These are phyloP conservation scores for Torymus tubicola DNA, from an alignment of 2,888 invertebrate species.

Conservation along the genomic window DNA sequence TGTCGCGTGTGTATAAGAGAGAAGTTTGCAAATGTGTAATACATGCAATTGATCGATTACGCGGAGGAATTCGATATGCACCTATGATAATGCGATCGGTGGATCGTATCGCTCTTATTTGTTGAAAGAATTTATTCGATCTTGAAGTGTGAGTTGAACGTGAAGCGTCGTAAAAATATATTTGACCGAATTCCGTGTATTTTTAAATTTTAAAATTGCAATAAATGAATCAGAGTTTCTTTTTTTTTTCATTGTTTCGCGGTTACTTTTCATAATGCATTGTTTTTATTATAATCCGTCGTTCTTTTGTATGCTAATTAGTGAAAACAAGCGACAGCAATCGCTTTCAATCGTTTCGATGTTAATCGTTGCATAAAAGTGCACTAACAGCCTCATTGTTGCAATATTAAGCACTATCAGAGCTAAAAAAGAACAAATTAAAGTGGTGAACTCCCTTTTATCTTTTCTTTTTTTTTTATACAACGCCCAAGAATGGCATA, in stretches of 20 bases:
- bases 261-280: no score
- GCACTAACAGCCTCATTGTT: constrained; percentile 28
- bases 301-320: no score
- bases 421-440: background rate
- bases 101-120: background rate
- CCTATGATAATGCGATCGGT: background rate
- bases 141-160: no score
- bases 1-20: background rate
- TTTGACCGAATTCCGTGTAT: no score
- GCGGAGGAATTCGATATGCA: background rate
- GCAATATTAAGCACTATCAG: constrained; percentile 30
- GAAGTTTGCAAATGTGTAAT: background rate
- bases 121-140: no score
- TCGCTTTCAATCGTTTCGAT: background rate
- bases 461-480: background rate
- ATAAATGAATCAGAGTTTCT: no score
- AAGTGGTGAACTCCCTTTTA: constrained; percentile 14
- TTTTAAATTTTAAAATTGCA: no score
- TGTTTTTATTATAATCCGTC: no score
- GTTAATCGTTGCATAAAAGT: constrained; percentile 26
- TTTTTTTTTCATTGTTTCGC: no score
- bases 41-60: constrained; percentile 6
- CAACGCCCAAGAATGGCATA: constrained; percentile 8
- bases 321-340: background rate
- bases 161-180: no score